Conservation (phyloP, 2,797 vertebrate species). For the Amphiprion clarkii region DNA sequence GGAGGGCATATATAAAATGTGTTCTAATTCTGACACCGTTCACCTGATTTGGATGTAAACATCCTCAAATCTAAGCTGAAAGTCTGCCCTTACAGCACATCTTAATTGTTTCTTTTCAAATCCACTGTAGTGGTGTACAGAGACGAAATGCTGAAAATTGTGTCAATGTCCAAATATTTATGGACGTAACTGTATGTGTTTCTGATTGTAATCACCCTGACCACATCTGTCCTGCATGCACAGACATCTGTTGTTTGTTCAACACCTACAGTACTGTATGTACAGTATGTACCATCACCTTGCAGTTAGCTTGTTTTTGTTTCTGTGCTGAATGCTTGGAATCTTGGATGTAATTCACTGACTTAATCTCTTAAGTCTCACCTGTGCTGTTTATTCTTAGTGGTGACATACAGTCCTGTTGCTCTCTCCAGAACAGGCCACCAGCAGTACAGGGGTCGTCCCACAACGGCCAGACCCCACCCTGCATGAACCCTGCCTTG, state of each 20-base stretch:
- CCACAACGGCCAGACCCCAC: slow-evolving; percentile 77
- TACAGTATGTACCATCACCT: neutral
- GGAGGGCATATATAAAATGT: neutral
- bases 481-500: slow-evolving; percentile 85
- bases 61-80: slow-evolving; percentile 64
- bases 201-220: slow-evolving; percentile 9
- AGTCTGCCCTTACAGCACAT: slow-evolving; percentile 47
- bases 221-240: slow-evolving; percentile 28
- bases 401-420: slow-evolving; percentile 75
- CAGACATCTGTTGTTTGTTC: slow-evolving; percentile 15
- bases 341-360: neutral
- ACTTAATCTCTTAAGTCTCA: neutral
- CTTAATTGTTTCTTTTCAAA: neutral
- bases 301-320: slow-evolving; percentile 1
- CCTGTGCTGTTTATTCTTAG: slow-evolving; percentile 31
- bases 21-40: neutral
- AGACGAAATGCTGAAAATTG: neutral
- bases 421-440: slow-evolving; percentile 87
- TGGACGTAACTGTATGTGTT: neutral
- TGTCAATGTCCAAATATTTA: too few species aligned
- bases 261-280: neutral
- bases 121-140: neutral
- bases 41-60: slow-evolving; percentile 54
- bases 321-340: slow-evolving; percentile 6
- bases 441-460: slow-evolving; percentile 83